Evolutionary conservation across 2,888 invertebrate species (phyloP).

Genomic region (Mesorhabditis sp.): DNA sequence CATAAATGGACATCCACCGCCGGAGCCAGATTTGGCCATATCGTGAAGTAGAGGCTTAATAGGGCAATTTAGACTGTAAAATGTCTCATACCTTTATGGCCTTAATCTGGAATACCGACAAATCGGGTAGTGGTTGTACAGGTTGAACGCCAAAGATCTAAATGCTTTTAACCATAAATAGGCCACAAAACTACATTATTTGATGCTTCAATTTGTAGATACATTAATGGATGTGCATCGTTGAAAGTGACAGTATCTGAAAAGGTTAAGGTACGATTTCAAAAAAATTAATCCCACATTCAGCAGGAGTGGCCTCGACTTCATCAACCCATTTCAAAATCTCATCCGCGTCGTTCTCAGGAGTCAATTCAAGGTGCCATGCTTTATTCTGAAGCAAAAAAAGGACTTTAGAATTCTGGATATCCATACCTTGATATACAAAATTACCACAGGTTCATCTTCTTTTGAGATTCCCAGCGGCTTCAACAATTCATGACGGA

Average conservation of each 20-base stretch:
- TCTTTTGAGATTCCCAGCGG: slow-evolving; percentile 16
- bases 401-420: slow-evolving; percentile 13
- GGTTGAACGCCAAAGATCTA: slow-evolving; percentile 45
- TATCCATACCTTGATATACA: neutral
- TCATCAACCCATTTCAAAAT: slow-evolving; percentile 17
- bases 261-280: slow-evolving; percentile 7
- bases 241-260: slow-evolving; percentile 24
- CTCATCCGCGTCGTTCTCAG: slow-evolving; percentile 19
- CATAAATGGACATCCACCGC: slow-evolving; percentile 42
- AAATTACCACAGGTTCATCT: slow-evolving; percentile 7
- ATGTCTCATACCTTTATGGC: slow-evolving; percentile 10
- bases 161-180: slow-evolving; percentile 12
- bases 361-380: neutral
- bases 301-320: slow-evolving; percentile 12
- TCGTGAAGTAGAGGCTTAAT: slow-evolving; percentile 11
- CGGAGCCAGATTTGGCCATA: slow-evolving; percentile 14
- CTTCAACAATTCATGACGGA: neutral
- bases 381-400: neutral
- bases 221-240: slow-evolving; percentile 39
- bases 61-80: slow-evolving; percentile 1
- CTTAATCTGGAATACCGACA: slow-evolving; percentile 27
- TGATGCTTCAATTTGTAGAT: slow-evolving; percentile 30
- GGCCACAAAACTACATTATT: neutral
- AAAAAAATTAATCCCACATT: slow-evolving; percentile 14
- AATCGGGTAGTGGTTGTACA: slow-evolving; percentile 46